phyloP scores from a whole-genome alignment of 2,113 vertebrate species.

The Barnardius zonarius region DNA sequence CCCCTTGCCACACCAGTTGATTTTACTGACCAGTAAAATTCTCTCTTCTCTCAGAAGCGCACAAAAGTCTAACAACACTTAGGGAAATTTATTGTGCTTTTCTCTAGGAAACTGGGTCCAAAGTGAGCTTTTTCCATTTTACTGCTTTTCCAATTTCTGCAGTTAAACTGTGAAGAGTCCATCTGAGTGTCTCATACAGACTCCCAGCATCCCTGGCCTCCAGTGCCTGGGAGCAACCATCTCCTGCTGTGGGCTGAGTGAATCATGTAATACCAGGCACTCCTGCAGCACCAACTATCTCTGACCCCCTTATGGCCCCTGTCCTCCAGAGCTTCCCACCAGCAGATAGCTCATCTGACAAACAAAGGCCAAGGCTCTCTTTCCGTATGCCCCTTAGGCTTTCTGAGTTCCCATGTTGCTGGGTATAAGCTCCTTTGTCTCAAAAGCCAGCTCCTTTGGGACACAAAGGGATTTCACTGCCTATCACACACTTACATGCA shows the following conservation, averaged over 20 bases:
- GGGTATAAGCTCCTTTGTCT: neutral
- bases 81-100: conserved; percentile 46
- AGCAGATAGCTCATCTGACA: neutral
- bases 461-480: neutral
- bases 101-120: conserved; percentile 31
- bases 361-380: neutral
- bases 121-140: conserved; percentile 54
- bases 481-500: neutral
- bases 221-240: neutral
- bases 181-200: conserved; percentile 29
- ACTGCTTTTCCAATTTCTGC: conserved; percentile 66
- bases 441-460: neutral
- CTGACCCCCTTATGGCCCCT: neutral
- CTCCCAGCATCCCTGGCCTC: neutral
- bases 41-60: conserved; percentile 23
- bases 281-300: neutral
- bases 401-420: neutral
- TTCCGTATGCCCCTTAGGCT: neutral
- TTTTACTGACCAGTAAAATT: conserved; percentile 28
- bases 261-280: neutral
- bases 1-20: neutral
- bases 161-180: conserved; percentile 52
- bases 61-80: conserved; percentile 22
- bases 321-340: neutral
- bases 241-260: neutral